Evolutionary conservation across 2,113 vertebrate genomes (phyloP).

Genomic region (Phylloscopus trochiloides): DNA sequence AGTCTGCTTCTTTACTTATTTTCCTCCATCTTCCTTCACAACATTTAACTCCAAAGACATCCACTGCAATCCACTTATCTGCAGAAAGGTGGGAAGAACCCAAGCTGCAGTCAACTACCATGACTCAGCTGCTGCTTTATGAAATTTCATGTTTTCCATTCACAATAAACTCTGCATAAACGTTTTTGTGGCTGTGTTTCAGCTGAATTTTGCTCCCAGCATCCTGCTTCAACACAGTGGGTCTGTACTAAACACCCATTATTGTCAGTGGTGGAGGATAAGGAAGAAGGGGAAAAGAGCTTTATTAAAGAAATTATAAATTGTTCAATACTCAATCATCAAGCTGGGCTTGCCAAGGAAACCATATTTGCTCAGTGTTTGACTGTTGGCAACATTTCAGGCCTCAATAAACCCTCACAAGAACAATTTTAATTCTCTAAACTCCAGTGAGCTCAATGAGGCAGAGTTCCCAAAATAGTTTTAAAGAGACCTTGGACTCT

Average conservation of each 20-base stretch:
- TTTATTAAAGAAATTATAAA: background rate
- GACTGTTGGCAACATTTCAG: background rate
- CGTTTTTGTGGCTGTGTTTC: background rate
- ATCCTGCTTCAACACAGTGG: background rate
- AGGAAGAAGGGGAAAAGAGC: fast-evolving
- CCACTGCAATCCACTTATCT: background rate
- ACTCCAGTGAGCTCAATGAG: background rate
- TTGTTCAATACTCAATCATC: background rate
- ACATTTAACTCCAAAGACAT: background rate
- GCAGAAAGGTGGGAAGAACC: background rate
- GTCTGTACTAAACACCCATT: background rate
- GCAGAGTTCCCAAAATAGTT: fast-evolving
- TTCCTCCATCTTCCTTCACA: background rate
- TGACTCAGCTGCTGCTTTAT: background rate
- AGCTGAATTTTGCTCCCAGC: background rate
- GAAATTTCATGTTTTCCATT: background rate
- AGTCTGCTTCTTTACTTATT: background rate
- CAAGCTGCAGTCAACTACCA: background rate
- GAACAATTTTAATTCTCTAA: background rate
- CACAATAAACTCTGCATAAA: background rate
- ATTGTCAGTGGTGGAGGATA: fast-evolving
- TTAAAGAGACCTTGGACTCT: background rate
- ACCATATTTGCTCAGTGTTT: background rate
- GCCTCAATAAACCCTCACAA: background rate
- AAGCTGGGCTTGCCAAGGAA: background rate